Evolutionary conservation across 1,140 invertebrate species (phyloP).

Genomic region (Drosophila azteca): DNA sequence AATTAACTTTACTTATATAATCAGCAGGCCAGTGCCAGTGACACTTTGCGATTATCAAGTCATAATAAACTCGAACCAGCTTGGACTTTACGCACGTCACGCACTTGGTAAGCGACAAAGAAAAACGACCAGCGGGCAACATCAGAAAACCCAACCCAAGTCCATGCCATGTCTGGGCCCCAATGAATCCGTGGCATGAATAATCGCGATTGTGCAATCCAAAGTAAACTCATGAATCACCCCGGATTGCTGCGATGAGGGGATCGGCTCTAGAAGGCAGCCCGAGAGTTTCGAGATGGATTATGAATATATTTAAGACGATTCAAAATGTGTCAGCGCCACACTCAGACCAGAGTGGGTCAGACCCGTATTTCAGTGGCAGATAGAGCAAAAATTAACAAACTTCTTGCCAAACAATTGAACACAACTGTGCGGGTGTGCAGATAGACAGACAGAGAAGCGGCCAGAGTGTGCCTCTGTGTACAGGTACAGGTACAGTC

Average conservation of each 20-base stretch:
- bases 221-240: slow-evolving; percentile 51
- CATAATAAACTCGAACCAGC: slow-evolving; percentile 53
- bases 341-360: slow-evolving; percentile 24
- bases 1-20: slow-evolving; percentile 18
- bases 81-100: slow-evolving; percentile 65
- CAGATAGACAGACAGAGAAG: not conserved
- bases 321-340: slow-evolving; percentile 39
- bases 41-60: slow-evolving; percentile 39
- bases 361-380: slow-evolving; percentile 48
- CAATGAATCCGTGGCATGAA: slow-evolving; percentile 70
- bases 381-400: slow-evolving; percentile 28
- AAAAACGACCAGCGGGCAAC: slow-evolving; percentile 5
- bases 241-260: not conserved
- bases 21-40: slow-evolving; percentile 4
- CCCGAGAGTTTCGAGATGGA: slow-evolving; percentile 13
- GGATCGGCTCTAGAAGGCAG: slow-evolving; percentile 26
- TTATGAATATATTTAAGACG: not conserved
- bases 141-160: slow-evolving; percentile 35
- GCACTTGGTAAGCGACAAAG: slow-evolving; percentile 38
- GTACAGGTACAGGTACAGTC: slow-evolving; percentile 23
- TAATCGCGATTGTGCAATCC: slow-evolving; percentile 63
- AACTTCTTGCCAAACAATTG: slow-evolving; percentile 35
- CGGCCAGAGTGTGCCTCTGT: too few relatives aligned
- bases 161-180: slow-evolving; percentile 4
- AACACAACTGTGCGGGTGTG: slow-evolving; percentile 35